Conservation (phyloP, 2,113 vertebrate species). For the Prinia subflava region DNA sequence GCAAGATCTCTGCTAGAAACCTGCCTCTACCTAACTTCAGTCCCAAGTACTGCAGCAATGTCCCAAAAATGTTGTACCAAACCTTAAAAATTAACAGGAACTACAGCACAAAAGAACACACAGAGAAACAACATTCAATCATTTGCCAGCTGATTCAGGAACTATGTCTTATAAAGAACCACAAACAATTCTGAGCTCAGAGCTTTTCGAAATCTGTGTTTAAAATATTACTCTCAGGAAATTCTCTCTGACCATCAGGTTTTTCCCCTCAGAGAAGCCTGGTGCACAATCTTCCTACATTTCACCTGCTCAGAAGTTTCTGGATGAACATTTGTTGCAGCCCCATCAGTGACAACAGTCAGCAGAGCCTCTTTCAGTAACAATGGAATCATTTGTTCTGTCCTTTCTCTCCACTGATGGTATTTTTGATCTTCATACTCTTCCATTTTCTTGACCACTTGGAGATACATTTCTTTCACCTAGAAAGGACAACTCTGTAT, state of each 20-base stretch:
- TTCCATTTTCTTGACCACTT: slow-evolving; percentile 75
- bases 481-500: slow-evolving; percentile 33
- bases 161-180: background rate
- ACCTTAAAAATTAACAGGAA: background rate
- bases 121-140: background rate
- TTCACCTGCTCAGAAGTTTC: slow-evolving; percentile 42
- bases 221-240: background rate
- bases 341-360: background rate
- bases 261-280: background rate
- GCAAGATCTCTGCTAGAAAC: background rate
- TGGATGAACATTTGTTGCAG: background rate
- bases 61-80: background rate
- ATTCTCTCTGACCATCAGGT: background rate
- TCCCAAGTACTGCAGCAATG: background rate
- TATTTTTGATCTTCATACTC: slow-evolving; percentile 81
- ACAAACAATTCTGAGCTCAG: background rate
- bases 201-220: background rate
- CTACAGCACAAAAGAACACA: background rate
- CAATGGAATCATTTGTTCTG: slow-evolving; percentile 64
- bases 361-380: slow-evolving; percentile 83
- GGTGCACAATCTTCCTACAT: background rate
- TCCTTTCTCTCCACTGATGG: slow-evolving; percentile 70
- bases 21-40: background rate
- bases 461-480: slow-evolving; percentile 81
- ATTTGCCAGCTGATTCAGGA: background rate